These are phyloP conservation scores for Takifugu rubripes DNA, from an alignment of 2,797 vertebrate genomes.

Conservation along the genomic window DNA sequence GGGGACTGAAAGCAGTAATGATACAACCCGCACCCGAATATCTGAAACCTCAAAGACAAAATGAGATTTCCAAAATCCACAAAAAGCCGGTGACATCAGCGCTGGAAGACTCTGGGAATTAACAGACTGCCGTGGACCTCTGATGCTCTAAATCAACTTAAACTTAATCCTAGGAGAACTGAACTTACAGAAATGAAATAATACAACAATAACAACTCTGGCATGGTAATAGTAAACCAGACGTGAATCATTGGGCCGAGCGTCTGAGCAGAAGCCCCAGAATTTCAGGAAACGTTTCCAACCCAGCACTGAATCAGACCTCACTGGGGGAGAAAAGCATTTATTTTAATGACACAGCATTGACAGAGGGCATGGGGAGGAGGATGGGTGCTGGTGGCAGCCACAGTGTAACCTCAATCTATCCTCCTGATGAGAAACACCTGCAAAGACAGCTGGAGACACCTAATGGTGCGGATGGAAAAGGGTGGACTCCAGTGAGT, in stretches of 20 bases:
- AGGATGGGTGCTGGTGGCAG: conserved; percentile 13
- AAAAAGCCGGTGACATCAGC: conserved; percentile 67
- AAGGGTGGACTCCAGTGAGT: conserved; percentile 1
- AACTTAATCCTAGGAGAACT: conserved; percentile 15
- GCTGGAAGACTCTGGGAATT: conserved; percentile 39
- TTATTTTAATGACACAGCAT: background rate
- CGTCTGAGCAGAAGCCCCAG: background rate
- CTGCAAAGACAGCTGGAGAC: conserved; percentile 53
- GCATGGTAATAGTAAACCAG: background rate
- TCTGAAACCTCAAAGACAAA: conserved; percentile 71
- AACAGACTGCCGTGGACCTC: conserved; percentile 61
- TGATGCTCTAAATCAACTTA: conserved; percentile 58
- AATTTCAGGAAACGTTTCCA: background rate
- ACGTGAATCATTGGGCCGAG: conserved; percentile 8
- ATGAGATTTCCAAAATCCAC: conserved; percentile 65
- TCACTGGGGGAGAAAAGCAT: background rate
- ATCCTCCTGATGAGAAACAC: conserved; percentile 32
- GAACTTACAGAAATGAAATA: conserved; percentile 2
- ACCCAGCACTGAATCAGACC: conserved; percentile 15
- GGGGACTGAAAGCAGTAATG: conserved; percentile 71
- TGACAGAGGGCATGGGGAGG: background rate
- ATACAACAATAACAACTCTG: background rate
- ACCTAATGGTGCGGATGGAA: conserved; percentile 38
- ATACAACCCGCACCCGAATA: conserved; percentile 54
- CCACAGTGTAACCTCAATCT: conserved; percentile 7